Conservation (phyloP, 2,113 vertebrate species). For the Columba livia region DNA sequence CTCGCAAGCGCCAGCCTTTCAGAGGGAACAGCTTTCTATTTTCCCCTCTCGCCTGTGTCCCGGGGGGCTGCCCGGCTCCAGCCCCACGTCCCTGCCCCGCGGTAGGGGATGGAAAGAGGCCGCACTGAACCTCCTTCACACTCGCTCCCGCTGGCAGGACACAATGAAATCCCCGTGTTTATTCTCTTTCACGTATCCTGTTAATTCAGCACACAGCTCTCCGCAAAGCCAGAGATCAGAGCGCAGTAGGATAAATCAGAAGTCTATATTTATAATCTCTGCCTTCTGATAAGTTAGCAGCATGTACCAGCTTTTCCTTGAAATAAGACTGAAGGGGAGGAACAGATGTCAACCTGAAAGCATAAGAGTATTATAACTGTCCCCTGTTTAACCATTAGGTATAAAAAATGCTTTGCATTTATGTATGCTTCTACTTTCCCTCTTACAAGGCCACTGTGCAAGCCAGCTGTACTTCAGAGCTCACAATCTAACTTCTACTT, state of each 20-base stretch:
- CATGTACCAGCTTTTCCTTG: not conserved
- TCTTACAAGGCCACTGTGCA: not conserved
- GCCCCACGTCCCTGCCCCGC: not conserved
- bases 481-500: not conserved
- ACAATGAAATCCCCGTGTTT: not conserved
- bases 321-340: constrained; percentile 24
- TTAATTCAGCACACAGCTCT: not conserved
- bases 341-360: constrained; percentile 26
- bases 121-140: not conserved
- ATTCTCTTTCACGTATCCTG: not conserved
- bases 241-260: not conserved
- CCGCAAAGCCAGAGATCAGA: not conserved
- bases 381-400: not conserved
- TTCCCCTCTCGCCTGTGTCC: not conserved
- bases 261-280: constrained; percentile 10
- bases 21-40: not conserved
- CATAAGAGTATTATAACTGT: not conserved
- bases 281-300: constrained; percentile 1
- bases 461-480: not conserved
- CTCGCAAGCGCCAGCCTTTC: not conserved
- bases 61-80: not conserved
- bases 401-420: not conserved
- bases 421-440: not conserved
- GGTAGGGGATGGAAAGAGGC: not conserved
- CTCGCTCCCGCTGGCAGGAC: not conserved